Evolutionary conservation across 2,888 invertebrate species (phyloP).

Genomic region (Pammene fasciana): DNA sequence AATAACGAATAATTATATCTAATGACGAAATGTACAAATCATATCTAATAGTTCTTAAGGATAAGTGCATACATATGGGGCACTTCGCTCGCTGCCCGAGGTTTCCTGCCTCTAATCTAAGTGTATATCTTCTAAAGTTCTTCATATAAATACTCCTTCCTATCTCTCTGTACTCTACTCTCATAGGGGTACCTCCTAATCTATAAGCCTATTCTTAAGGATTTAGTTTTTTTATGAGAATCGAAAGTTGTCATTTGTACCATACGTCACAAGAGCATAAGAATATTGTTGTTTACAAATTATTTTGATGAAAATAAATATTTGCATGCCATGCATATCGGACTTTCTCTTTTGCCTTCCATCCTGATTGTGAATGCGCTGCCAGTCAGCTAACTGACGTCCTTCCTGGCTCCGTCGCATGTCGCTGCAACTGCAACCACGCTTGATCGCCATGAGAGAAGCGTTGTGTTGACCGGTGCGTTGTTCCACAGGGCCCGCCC

Average conservation of each 20-base stretch:
- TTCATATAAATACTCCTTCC: slow-evolving; percentile 46
- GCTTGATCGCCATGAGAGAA: slow-evolving; percentile 35
- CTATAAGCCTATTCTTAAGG: slow-evolving; percentile 61
- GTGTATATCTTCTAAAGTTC: slow-evolving; percentile 39
- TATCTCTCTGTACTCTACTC: slow-evolving; percentile 40
- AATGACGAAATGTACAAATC: slow-evolving; percentile 42
- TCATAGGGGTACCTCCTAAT: slow-evolving; percentile 32
- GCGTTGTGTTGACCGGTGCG: slow-evolving; percentile 56
- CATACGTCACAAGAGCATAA: slow-evolving; percentile 71
- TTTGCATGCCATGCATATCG: slow-evolving; percentile 76
- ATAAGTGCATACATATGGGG: slow-evolving; percentile 24
- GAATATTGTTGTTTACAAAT: slow-evolving; percentile 79
- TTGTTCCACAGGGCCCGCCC: slow-evolving; percentile 92
- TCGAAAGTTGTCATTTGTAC: slow-evolving; percentile 80
- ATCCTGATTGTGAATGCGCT: slow-evolving; percentile 19
- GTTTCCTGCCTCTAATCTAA: slow-evolving; percentile 24
- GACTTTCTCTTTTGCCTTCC: slow-evolving; percentile 58
- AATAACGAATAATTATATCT: slow-evolving; percentile 37
- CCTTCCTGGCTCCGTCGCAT: slow-evolving; percentile 14
- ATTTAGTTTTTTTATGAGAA: slow-evolving; percentile 79
- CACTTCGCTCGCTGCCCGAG: slow-evolving; percentile 24
- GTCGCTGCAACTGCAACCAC: slow-evolving; percentile 16
- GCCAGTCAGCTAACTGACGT: slow-evolving; percentile 10
- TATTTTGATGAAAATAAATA: slow-evolving; percentile 80
- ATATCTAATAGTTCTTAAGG: slow-evolving; percentile 39